A percentile compares a stretch with the other conserved stretches of the same genome.
These are phyloP conservation scores for Incurvaria masculella DNA, from an alignment of 2,888 invertebrate genomes.

Conservation along the genomic window DNA sequence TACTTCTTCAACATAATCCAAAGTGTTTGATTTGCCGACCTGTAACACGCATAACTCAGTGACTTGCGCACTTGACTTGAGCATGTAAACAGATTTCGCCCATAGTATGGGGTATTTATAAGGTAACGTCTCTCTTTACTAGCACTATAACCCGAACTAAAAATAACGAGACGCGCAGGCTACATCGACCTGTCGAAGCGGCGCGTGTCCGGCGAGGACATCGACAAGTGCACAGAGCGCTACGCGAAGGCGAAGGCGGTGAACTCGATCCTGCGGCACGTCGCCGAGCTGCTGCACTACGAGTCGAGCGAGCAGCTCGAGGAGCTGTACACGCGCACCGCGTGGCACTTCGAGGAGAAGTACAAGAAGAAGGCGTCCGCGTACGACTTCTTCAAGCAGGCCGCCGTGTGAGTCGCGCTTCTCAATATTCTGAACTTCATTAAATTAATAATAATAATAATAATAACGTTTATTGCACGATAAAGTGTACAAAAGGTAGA, in stretches of 20 bases:
- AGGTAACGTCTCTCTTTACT: no score
- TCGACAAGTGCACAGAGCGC: constrained; percentile 96
- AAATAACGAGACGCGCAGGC: constrained; percentile 63
- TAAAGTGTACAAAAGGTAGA: no score
- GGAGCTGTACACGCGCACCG: constrained; percentile 92
- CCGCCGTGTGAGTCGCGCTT: constrained; percentile 78
- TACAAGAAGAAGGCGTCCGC: constrained; percentile 94
- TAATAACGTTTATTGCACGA: no score
- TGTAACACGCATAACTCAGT: no score
- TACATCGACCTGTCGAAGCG: constrained; percentile 99
- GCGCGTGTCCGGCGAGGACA: constrained; percentile 96
- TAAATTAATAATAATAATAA: no score
- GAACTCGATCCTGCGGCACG: constrained; percentile 96
- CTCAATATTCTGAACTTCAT: no score
- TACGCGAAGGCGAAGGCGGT: constrained; percentile 98
- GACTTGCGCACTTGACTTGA: no score
- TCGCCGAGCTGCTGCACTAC: constrained; percentile 91
- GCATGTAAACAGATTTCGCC: no score
- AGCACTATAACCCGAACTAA: no score
- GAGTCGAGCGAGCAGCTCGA: constrained; percentile 91
- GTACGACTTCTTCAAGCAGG: constrained; percentile 98
- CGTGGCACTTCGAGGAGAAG: constrained; percentile 98
- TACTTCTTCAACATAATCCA: no score
- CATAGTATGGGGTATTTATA: no score
- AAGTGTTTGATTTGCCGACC: no score